Conservation (phyloP, 2,797 vertebrate species). For the Cirrhinus mrigala region DNA sequence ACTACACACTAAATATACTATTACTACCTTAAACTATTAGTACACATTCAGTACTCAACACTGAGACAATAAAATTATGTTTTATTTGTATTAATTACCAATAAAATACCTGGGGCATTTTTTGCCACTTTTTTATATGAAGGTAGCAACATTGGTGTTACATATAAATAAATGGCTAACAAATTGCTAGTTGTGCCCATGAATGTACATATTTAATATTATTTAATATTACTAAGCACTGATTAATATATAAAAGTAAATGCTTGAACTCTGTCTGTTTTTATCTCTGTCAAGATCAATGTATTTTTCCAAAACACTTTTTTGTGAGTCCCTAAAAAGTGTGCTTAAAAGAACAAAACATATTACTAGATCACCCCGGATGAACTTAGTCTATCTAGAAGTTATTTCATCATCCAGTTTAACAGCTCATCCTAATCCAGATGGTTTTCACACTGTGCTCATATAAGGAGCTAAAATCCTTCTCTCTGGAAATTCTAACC, state of each 20-base stretch:
- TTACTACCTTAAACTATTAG: neutral
- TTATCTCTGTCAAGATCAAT: neutral
- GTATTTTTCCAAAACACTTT: neutral
- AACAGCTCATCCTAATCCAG: constrained; percentile 49
- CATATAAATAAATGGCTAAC: neutral
- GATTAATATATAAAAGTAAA: neutral
- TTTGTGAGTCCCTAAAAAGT: neutral
- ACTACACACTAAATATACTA: neutral
- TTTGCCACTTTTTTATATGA: neutral
- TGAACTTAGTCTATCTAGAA: constrained; percentile 18
- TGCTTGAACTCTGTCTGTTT: neutral
- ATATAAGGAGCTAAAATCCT: constrained; percentile 83
- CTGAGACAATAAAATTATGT: neutral
- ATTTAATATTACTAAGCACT: neutral
- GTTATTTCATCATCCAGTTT: constrained; percentile 32
- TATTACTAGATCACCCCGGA: neutral
- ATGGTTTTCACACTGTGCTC: constrained; percentile 67
- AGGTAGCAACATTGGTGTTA: neutral
- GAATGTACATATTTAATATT: neutral
- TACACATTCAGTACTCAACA: neutral
- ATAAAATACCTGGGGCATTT: neutral
- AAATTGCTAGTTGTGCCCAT: neutral
- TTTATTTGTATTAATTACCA: neutral
- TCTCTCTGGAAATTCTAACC: constrained; percentile 81
- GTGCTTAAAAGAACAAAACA: neutral